Percentiles rank a stretch among this genome's conserved stretches.
Conservation (phyloP, 37 sponge, comb jelly and placozoan genomes). For the Agelas oroides region DNA sequence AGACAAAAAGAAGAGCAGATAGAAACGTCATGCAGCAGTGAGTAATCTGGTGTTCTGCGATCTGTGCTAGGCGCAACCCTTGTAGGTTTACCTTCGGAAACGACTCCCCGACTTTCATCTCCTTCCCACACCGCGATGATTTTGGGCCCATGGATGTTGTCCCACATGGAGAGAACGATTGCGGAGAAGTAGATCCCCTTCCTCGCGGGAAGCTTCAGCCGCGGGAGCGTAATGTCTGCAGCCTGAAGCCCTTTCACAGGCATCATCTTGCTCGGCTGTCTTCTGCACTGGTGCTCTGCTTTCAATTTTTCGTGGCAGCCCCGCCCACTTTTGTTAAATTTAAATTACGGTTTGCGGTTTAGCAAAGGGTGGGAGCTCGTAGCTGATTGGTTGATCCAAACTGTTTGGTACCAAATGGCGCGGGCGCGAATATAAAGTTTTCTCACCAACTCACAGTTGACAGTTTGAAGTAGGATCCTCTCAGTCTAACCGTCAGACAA, state of each 20-base stretch:
- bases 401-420: not conserved
- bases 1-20: not conserved
- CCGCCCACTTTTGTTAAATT: constrained; percentile 25
- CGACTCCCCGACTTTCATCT: no score
- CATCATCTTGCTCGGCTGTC: constrained; percentile 18
- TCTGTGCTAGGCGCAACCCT: no score
- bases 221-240: constrained; percentile 12
- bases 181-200: constrained; percentile 69
- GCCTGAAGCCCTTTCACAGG: not conserved
- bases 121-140: constrained; percentile 59
- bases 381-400: constrained; percentile 6
- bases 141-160: constrained; percentile 87
- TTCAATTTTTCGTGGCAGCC: not conserved
- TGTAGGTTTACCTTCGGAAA: no score
- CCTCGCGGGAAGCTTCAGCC: not conserved
- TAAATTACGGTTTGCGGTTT: not conserved
- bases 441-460: not conserved
- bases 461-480: no score
- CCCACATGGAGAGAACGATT: constrained; percentile 79
- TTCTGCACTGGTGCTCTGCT: not conserved
- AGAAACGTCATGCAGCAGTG: no score
- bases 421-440: not conserved
- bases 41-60: no score
- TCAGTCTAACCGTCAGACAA: not conserved
- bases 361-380: not conserved